These are phyloP conservation scores for Podilymbus podiceps DNA, from an alignment of 2,113 vertebrate genomes.

Conservation along the genomic window DNA sequence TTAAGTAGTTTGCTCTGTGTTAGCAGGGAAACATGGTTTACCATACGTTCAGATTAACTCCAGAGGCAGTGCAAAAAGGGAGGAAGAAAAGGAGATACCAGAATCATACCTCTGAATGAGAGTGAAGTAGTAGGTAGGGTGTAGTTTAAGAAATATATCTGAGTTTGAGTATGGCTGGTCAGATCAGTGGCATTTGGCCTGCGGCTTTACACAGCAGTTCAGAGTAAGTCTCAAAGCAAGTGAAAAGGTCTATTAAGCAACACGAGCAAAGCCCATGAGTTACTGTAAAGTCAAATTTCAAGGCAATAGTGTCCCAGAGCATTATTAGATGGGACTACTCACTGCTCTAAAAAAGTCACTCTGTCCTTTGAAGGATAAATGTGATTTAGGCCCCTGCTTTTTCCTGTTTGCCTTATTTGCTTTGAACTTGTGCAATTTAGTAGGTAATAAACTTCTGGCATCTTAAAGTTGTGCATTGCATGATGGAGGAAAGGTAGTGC, in stretches of 20 bases:
- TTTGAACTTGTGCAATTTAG: neutral
- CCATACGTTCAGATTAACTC: neutral
- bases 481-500: neutral
- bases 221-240: neutral
- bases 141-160: neutral
- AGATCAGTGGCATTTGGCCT: neutral
- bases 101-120: neutral
- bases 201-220: neutral
- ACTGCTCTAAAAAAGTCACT: conserved; percentile 2
- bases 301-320: neutral
- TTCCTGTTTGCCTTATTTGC: neutral
- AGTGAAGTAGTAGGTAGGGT: neutral
- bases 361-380: neutral
- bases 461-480: neutral
- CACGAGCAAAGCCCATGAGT: neutral
- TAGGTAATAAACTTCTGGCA: neutral
- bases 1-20: neutral
- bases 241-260: neutral
- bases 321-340: neutral
- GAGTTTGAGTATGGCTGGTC: neutral
- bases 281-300: neutral
- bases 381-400: neutral
- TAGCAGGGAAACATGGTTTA: neutral
- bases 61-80: neutral
- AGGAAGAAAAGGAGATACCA: neutral